phyloP scores from a whole-genome alignment of 1,140 invertebrate genomes.

The Venustaconcha ellipsiformis region DNA sequence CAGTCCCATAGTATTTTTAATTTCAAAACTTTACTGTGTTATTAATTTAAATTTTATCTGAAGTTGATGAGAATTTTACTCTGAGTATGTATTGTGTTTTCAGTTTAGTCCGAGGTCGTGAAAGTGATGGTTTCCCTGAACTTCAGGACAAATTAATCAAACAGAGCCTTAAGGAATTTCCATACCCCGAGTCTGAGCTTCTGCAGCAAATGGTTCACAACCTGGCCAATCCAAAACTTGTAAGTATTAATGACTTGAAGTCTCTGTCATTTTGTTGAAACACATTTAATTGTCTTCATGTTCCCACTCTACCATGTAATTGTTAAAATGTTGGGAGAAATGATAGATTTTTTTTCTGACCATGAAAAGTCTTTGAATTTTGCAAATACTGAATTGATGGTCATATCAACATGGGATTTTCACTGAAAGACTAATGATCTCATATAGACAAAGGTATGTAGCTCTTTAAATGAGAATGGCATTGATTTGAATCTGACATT shows the following conservation, averaged over 20 bases:
- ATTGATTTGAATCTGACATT: neutral
- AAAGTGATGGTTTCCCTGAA: constrained; percentile 81
- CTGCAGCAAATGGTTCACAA: constrained; percentile 75
- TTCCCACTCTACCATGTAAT: too few species aligned
- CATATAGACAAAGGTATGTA: too few species aligned
- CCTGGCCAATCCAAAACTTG: constrained; percentile 77
- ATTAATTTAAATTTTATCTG: too few species aligned
- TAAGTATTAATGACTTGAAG: constrained; percentile 34
- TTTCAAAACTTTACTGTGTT: too few species aligned
- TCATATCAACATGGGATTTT: too few species aligned
- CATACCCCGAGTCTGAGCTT: constrained; percentile 78
- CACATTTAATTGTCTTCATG: neutral
- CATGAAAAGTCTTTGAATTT: too few species aligned
- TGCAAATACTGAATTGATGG: too few species aligned
- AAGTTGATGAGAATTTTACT: neutral
- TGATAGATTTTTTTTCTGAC: too few species aligned
- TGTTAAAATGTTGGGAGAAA: too few species aligned
- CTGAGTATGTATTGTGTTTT: constrained; percentile 15
- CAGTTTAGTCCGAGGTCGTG: constrained; percentile 73
- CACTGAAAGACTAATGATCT: too few species aligned
- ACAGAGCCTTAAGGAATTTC: constrained; percentile 88
- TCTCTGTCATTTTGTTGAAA: neutral
- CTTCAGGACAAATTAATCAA: constrained; percentile 81
- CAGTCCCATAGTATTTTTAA: too few species aligned
- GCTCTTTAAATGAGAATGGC: too few species aligned